These are phyloP conservation scores for Dicyrtomina minuta DNA, from an alignment of 2,888 invertebrate species.

Conservation along the genomic window DNA sequence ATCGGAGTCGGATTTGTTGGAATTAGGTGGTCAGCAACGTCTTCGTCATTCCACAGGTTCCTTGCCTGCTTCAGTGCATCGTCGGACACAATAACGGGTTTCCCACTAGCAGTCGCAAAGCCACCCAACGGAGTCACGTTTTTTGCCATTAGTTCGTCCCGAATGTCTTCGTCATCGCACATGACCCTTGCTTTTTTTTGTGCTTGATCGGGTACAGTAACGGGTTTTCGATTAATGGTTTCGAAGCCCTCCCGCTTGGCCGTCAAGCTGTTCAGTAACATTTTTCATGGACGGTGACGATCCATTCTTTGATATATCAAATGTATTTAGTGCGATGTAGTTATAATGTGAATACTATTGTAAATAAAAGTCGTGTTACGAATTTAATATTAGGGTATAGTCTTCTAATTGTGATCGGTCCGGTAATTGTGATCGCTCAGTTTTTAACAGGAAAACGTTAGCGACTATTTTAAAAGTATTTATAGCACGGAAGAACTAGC, in stretches of 20 bases:
- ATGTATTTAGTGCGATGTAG: too few species aligned
- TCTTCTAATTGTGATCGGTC: too few species aligned
- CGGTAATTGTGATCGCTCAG: too few species aligned
- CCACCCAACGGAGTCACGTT: not conserved
- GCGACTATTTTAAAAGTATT: too few species aligned
- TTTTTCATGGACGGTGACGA: too few species aligned
- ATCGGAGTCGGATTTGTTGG: not conserved
- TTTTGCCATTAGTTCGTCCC: not conserved
- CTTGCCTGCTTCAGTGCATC: constrained; percentile 54
- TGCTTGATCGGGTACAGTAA: constrained; percentile 56
- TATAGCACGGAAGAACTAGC: too few species aligned
- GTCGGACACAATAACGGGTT: constrained; percentile 52
- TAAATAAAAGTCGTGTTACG: too few species aligned
- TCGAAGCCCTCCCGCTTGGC: constrained; percentile 40
- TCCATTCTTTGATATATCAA: too few species aligned
- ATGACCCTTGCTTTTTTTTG: constrained; percentile 55
- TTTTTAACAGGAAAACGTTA: too few species aligned
- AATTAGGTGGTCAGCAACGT: not conserved
- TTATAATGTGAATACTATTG: too few species aligned
- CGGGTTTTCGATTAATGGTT: constrained; percentile 56
- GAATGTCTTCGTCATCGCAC: constrained; percentile 45
- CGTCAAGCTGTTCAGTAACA: not conserved
- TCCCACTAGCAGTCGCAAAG: constrained; percentile 11
- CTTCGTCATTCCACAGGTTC: constrained; percentile 53
- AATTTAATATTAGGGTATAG: not conserved